phyloP scores from a whole-genome alignment of 37 sponge, comb jelly and placozoan genomes.

The Halisarca cf. caerulea region DNA sequence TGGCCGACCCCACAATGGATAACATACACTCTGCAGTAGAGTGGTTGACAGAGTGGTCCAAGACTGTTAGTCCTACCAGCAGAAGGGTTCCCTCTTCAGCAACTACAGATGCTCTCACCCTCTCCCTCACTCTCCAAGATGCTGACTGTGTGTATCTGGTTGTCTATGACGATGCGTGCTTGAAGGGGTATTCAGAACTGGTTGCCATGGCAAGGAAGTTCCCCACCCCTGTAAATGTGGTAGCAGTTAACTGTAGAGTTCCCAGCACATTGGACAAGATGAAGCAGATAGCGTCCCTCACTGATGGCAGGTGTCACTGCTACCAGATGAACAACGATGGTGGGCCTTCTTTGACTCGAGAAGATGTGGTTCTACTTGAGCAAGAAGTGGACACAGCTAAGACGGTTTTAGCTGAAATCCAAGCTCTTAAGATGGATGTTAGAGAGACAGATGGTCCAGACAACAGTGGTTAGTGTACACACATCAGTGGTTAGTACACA shows the following conservation, averaged over 20 bases:
- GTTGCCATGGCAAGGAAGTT: slow-evolving; percentile 27
- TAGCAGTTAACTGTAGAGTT: slow-evolving; percentile 21
- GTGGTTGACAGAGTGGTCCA: slow-evolving; percentile 40
- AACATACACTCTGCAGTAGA: slow-evolving; percentile 27
- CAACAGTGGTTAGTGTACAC: background rate
- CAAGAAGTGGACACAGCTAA: slow-evolving; percentile 69
- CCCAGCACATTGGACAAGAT: slow-evolving; percentile 24
- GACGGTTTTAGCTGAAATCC: slow-evolving; percentile 76
- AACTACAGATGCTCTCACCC: slow-evolving; percentile 33
- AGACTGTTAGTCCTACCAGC: background rate
- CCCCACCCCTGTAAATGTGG: slow-evolving; percentile 55
- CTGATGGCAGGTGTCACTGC: slow-evolving; percentile 38
- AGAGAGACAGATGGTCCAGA: background rate
- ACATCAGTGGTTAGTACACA: no score
- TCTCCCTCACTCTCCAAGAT: slow-evolving; percentile 22
- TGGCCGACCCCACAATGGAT: slow-evolving; percentile 28
- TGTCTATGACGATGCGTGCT: slow-evolving; percentile 13
- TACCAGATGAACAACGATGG: background rate
- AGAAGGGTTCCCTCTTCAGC: background rate
- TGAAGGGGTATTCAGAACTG: slow-evolving; percentile 37
- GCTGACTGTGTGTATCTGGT: slow-evolving; percentile 58
- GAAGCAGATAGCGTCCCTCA: slow-evolving; percentile 34
- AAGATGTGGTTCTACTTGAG: slow-evolving; percentile 52
- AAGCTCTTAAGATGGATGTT: slow-evolving; percentile 64
- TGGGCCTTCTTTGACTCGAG: background rate